Percentiles rank a stretch among this genome's conserved stretches.
phyloP scores from a whole-genome alignment of 2,113 vertebrate species.

The zebrafish (Danio rerio) region GRCz12tu NC_133195.1:15978501-15979000 shows the following conservation, averaged over 20 bases:
- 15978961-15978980: slow-evolving; percentile 73
- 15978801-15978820: background rate
- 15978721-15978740: slow-evolving; percentile 4
- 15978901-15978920: slow-evolving; percentile 99
- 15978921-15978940: slow-evolving; percentile 95
- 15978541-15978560: background rate
- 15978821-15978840: slow-evolving; percentile 7
- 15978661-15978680: background rate
- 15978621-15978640: slow-evolving; percentile 14
- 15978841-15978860: background rate
- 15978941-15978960: slow-evolving; percentile 84
- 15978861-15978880: slow-evolving; percentile 93
- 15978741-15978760: slow-evolving; percentile 9
- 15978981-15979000: background rate
- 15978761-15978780: background rate
- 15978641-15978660: slow-evolving; percentile 1
- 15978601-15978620: slow-evolving; percentile 26
- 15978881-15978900: slow-evolving; percentile 98
- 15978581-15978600: slow-evolving; percentile 10
- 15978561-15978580: slow-evolving; percentile 16
- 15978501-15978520: background rate
- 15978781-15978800: background rate
- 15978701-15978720: background rate
- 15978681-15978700: background rate
- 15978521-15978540: background rate